Base-by-base conservation (phyloP, 2,888 invertebrate genomes). In the Argyresthia albistria region DNA sequence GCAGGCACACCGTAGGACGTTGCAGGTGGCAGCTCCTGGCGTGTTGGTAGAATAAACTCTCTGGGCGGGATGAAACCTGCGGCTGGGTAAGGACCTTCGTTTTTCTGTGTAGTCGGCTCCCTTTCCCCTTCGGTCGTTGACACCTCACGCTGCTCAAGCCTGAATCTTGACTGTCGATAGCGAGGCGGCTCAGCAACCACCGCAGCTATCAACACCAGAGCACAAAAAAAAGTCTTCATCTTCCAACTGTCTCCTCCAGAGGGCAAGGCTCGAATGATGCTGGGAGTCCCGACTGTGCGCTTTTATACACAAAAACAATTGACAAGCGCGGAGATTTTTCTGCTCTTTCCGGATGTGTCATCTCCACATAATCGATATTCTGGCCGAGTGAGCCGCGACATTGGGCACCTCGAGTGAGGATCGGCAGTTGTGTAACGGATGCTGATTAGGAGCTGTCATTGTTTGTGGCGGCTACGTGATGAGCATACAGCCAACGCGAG, bases 381-480 rank as follows among this genome's bases (percentile, higher is more conserved):
- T 61, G 67, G 57, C 56, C 69, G 73, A 68, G 77, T 73, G 70
- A 61, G 58, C 66, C 63, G 63, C 73, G 86, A 82, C 84, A 84
- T 86, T 87, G 86, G 81, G 81, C 81, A 69, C 77, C 61, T 77
- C 70, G 61, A 66, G 68, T 70, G 73, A 74, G 69, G 74, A 77
- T 79, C 75, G 69, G 67, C 62, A 69, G 64, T 87, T 80, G 80
- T 67, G 78, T 79, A 81, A 86, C 63, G 61, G 63, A 61, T 63
- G 65, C 71, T 80, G 81, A 80, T 83, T 84, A 83, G 80, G 73
- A 73, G 67, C 66, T 72, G 78, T 73, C 82, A 82, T 83, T 84
- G 86, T 80, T 66, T 65, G 66, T 59, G 52, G 62, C 59, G 61
- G 57, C 69, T 53, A 79, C 83, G 82, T 82, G 84, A 70, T 68